These are phyloP conservation scores for Andrena praecox DNA, from an alignment of 2,888 invertebrate genomes.

Conservation along the genomic window DNA sequence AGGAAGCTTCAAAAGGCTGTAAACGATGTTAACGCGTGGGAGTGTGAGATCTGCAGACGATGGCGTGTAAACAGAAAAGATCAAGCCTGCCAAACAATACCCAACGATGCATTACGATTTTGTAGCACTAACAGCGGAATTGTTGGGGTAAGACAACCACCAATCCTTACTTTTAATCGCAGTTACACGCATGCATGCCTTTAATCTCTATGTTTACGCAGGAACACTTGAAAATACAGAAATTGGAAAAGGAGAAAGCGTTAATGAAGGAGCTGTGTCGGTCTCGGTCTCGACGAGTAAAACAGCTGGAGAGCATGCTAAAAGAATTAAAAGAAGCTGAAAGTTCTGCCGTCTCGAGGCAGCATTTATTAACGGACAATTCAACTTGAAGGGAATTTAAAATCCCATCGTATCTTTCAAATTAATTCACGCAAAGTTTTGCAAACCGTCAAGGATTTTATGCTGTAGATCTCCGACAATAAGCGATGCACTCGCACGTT, in stretches of 20 bases:
- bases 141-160: slow-evolving; percentile 71
- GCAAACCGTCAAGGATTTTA: no score
- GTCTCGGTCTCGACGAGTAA: slow-evolving; percentile 82
- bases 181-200: background rate
- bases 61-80: slow-evolving; percentile 72
- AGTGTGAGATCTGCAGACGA: slow-evolving; percentile 73
- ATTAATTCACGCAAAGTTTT: no score
- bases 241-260: slow-evolving; percentile 86
- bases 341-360: background rate
- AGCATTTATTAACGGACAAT: no score
- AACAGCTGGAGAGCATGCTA: slow-evolving; percentile 69
- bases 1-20: slow-evolving; percentile 68
- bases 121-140: slow-evolving; percentile 76
- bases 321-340: slow-evolving; percentile 59
- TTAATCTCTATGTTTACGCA: slow-evolving; percentile 10
- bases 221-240: slow-evolving; percentile 82
- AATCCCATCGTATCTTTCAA: no score
- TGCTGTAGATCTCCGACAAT: background rate
- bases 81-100: slow-evolving; percentile 75
- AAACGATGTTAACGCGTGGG: slow-evolving; percentile 64
- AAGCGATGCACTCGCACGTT: slow-evolving; percentile 1
- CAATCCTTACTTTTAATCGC: background rate
- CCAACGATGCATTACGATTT: slow-evolving; percentile 67
- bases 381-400: no score
- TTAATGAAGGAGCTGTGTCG: slow-evolving; percentile 85